Base-by-base conservation (phyloP, 2,888 invertebrate genomes). In the Bibio marci region DNA sequence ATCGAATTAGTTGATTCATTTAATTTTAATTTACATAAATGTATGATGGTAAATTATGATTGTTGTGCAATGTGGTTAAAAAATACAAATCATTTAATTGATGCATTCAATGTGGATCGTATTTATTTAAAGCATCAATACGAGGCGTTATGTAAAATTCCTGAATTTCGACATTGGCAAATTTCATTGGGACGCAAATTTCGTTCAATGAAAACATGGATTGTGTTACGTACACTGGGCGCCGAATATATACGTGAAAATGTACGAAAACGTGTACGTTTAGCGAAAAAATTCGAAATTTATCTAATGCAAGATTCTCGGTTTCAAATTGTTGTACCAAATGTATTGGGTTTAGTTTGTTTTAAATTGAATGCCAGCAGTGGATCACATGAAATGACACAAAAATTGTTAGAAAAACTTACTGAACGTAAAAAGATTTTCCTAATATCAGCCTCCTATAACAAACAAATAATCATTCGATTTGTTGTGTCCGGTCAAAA, bases 1-100 rank as follows among this genome's bases (percentile, higher is more conserved):
- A 57, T 86, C 5, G 73, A 95, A 58, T 71, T 72, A 40, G 85
- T 77, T 0, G 83, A 91, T 54, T 94, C 94, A 0, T 79, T 94
- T 50, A 90, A 90, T 57, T 78, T 92, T 45, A 98, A 98, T 59
- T 78, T 87, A 0, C 94, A 95, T 61, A 97, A 98, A 64, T 94
- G 92, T 80, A 69, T 97, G 65, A 70, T 91, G 41, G 81, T 91
- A 4, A 91, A 86, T 57, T 94, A 92, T 46, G 97, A 98, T 58
- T 94, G 94, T 53, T 90, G 91, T 0, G 80, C 88, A 1, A 76
- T 97, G 72, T 86, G 86, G 85, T 76, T 94, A 5, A 80, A 77
- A 52, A 76, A 94, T 55, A 72, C 82, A 4, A 73, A 73, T 48
- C 70, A 79, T 48, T 66, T 94, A 38, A 76, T 85, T 8, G 77